A percentile compares a stretch with the other conserved stretches of the same genome.
Conservation (phyloP, 1,140 invertebrate species). For the Drosophila nannoptera region DNA sequence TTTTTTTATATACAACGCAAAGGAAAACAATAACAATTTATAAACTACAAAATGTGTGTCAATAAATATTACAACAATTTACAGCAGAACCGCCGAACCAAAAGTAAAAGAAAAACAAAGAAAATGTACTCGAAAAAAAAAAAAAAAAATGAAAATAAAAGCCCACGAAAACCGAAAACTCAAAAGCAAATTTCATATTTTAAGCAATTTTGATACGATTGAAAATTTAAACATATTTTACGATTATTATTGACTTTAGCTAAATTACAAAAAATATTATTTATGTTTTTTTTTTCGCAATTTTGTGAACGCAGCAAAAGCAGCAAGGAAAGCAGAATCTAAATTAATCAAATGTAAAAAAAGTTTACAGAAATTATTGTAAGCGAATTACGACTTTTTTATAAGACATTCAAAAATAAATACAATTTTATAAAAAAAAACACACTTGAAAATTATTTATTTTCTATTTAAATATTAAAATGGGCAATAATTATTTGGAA, state of each 20-base stretch:
- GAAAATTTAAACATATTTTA: constrained; percentile 53
- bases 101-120: constrained; percentile 1
- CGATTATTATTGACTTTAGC: constrained; percentile 68
- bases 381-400: constrained; percentile 65
- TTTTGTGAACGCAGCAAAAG: constrained; percentile 36
- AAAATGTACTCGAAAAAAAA: background rate
- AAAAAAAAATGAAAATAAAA: constrained; percentile 21
- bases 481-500: too few species aligned
- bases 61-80: constrained; percentile 45
- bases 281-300: constrained; percentile 53
- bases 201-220: constrained; percentile 67
- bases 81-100: constrained; percentile 59
- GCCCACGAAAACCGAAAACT: constrained; percentile 19
- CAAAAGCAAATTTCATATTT: constrained; percentile 23
- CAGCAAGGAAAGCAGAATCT: constrained; percentile 24
- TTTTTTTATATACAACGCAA: constrained; percentile 63
- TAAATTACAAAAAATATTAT: constrained; percentile 59
- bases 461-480: background rate
- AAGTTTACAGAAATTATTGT: constrained; percentile 46
- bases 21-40: constrained; percentile 16
- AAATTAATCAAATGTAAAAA: constrained; percentile 57
- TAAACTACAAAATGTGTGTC: constrained; percentile 24
- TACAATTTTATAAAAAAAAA: constrained; percentile 65
- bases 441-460: background rate
- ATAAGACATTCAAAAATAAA: constrained; percentile 63